Conservation (phyloP, 2,113 vertebrate genomes). For the Aplodontia rufa region DNA sequence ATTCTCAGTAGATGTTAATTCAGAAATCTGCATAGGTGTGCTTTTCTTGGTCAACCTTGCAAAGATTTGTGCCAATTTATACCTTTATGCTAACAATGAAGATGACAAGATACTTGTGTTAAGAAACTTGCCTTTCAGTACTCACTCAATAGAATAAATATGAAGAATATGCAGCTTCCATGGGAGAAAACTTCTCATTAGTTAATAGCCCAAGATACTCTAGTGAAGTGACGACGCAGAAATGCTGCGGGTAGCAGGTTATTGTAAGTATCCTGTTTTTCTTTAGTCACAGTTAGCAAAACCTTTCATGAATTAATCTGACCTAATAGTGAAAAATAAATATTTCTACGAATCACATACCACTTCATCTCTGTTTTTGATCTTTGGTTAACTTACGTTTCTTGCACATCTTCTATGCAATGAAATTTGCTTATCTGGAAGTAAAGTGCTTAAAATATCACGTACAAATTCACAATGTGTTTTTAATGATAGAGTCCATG, state of each 20-base stretch:
- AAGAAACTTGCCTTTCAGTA: conserved; percentile 47
- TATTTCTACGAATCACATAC: conserved; percentile 19
- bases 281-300: not conserved
- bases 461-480: conserved; percentile 77
- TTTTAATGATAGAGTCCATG: conserved; percentile 87
- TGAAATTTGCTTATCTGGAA: conserved; percentile 59
- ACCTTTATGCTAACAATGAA: not conserved
- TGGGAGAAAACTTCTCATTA: conserved; percentile 43
- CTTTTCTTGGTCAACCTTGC: not conserved
- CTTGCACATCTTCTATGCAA: conserved; percentile 24
- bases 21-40: not conserved
- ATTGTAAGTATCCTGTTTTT: conserved; percentile 20
- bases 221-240: conserved; percentile 62
- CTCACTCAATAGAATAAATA: conserved; percentile 31
- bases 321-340: conserved; percentile 57
- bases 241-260: not conserved
- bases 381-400: not conserved
- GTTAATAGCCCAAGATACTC: conserved; percentile 21
- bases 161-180: not conserved
- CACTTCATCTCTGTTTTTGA: not conserved
- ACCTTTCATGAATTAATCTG: conserved; percentile 54
- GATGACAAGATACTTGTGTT: conserved; percentile 41
- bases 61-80: conserved; percentile 21
- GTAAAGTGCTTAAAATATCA: conserved; percentile 58
- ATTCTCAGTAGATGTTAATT: not conserved